Conservation (phyloP, 1,140 invertebrate genomes). For the silkworm (Bombyx mori) region DNA sequence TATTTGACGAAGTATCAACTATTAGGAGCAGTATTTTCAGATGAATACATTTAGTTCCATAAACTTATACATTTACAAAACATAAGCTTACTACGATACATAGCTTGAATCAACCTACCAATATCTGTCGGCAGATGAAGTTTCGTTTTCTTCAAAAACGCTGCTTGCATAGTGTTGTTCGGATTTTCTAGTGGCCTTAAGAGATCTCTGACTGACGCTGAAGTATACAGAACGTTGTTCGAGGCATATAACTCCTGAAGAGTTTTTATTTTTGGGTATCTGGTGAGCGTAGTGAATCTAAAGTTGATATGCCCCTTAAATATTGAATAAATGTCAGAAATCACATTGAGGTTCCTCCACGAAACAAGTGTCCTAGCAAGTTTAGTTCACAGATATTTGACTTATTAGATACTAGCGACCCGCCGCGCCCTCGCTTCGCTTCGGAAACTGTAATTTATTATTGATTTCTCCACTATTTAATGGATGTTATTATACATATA, state of each 20-base stretch:
- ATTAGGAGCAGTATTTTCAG: no score
- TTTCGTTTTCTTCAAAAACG: background rate
- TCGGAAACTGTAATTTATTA: no score
- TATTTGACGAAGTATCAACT: no score
- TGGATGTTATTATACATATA: no score
- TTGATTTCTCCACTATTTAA: no score
- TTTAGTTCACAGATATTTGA: no score
- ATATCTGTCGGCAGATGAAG: background rate
- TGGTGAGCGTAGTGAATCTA: slow-evolving; percentile 20
- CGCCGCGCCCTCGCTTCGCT: no score
- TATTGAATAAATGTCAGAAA: background rate
- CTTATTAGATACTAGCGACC: no score
- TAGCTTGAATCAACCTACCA: background rate
- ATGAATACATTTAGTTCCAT: no score
- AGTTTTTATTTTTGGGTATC: slow-evolving; percentile 11
- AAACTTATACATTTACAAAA: no score
- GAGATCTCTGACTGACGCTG: slow-evolving; percentile 11
- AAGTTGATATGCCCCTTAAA: slow-evolving; percentile 26
- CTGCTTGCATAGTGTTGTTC: background rate
- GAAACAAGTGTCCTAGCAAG: no score
- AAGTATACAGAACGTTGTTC: slow-evolving; percentile 9
- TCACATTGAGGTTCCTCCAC: background rate
- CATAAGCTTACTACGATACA: no score
- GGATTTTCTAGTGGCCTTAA: slow-evolving; percentile 5
- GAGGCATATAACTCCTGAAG: slow-evolving; percentile 11